Evolutionary conservation across 2,113 vertebrate species (phyloP), one percentile per base, ranked within the genome.

Genomic region (Ifrita kowaldi): DNA sequence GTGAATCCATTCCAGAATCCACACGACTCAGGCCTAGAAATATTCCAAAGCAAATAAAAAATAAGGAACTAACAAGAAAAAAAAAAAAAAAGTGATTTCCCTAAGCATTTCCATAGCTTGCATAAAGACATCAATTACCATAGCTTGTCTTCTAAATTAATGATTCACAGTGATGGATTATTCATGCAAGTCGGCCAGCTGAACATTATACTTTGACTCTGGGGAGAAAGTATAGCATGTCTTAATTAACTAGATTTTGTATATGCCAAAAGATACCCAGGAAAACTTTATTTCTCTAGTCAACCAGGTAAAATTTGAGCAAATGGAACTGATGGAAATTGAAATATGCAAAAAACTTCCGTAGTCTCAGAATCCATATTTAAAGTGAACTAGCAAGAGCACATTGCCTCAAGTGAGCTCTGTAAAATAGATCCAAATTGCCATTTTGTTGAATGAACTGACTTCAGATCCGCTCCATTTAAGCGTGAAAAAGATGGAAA

Each of bases 41-140:
- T 53, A 82, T 16, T 87, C 64, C 91, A 93, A 88, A 96, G 91
- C 47, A 97, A 95, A 93, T 73, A 15, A 35, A 20, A 73, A 39
- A 41, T 87, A 89, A 46, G 46, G 69, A 77, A 76, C 67, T 32
- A 94, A 71, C 37, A 80, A 64, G 81, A 89, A 42, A 74, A 65
- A 65, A 57, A 65, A 65, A 57, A 95, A 95, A 89, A 50, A 92
- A 90, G 77, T 26, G 9, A 96, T 77, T 95, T 95, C 83, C 83
- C 87, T 39, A 62, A 97, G 92, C 69, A 91, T 88, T 96, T 90
- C 84, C 79, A 97, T 83, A 95, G 90, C 93, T 90, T 94, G 59
- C 85, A 96, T 95, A 94, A 97, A 94, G 81, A 97, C 59, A 96
- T 95, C 94, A 97, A 97, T 97, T 97, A 96, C 93, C 80, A 71